Conservation (phyloP, 2,888 invertebrate genomes). For the Drosophila parthenogenetica region DNA sequence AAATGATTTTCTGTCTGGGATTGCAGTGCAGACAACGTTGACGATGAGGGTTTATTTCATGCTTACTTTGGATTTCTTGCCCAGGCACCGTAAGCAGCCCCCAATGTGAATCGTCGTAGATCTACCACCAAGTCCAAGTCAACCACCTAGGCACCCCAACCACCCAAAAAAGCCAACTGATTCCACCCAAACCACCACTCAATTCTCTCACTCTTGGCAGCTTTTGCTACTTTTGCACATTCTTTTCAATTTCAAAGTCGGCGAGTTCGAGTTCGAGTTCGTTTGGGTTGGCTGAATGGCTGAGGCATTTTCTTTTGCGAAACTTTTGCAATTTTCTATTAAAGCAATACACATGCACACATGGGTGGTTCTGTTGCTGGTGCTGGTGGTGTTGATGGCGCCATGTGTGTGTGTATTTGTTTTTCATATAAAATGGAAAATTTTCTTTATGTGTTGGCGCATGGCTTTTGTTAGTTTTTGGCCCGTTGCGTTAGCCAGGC, state of each 20-base stretch:
- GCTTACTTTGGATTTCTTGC: slow-evolving; percentile 78
- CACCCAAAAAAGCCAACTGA: background rate
- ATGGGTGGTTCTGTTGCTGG: slow-evolving; percentile 42
- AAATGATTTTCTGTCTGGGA: slow-evolving; percentile 8
- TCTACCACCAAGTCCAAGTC: slow-evolving; percentile 31
- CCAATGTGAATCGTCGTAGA: slow-evolving; percentile 35
- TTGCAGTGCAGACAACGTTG: slow-evolving; percentile 67
- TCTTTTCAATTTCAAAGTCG: slow-evolving; percentile 79
- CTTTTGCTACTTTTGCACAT: slow-evolving; percentile 79
- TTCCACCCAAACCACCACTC: slow-evolving; percentile 18
- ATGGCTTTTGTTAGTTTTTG: slow-evolving; percentile 73
- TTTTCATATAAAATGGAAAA: slow-evolving; percentile 75
- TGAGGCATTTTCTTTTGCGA: slow-evolving; percentile 78
- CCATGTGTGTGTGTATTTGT: slow-evolving; percentile 45
- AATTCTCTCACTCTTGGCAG: slow-evolving; percentile 38
- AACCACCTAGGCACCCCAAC: slow-evolving; percentile 7
- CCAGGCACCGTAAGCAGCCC: slow-evolving; percentile 47
- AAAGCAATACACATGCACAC: slow-evolving; percentile 75
- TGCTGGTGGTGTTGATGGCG: slow-evolving; percentile 39
- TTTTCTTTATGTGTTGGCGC: slow-evolving; percentile 77
- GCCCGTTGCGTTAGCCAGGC: slow-evolving; percentile 49
- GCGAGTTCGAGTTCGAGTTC: slow-evolving; percentile 26
- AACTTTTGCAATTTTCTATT: slow-evolving; percentile 83
- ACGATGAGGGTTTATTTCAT: slow-evolving; percentile 76
- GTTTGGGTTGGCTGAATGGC: slow-evolving; percentile 74